Evolutionary conservation across 2,113 vertebrate species (phyloP), one percentile per base, ranked within the genome.

Genomic region (Anthoscopus minutus): DNA sequence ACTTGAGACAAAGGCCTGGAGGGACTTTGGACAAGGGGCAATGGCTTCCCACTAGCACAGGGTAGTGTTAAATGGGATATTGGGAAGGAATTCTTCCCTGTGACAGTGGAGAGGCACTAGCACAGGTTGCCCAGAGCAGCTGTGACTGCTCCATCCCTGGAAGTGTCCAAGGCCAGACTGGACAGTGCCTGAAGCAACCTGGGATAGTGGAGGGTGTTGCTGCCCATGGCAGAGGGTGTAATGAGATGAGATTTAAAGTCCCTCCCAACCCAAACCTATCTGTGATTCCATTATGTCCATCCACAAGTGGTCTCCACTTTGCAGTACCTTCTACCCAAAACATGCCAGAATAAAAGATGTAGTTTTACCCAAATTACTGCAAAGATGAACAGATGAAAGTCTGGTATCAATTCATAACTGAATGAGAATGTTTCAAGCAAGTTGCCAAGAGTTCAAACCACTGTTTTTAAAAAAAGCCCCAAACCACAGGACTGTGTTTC

Each of bases 201-300:
- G 66, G 31, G 1, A 0, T 4, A 15, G 35, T 25, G 56, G 16
- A 12, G 0, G 7, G 13, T 21, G 40, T 15, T 1, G 0, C 40
- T 64, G 25, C 35, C 13, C 35, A 35, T 15, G 57, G 42, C 25
- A 72, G 42, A 31, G 33, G 5, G 31, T 48, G 8, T 25, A 22
- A 72, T 27, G 13, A 22, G 42, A 65, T 13, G 18, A 33, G 6
- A 4, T 64, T 72, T 28, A 65, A 57, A 14, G 31, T 42, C 22
- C 35, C 35, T 64, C 50, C 14, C 35, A 64, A 50, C 25, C 24
- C 50, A 88, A 64, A 80, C 22, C 37, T 6, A 2, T 44, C 31
- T 42, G 42, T 35, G 58, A 65, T 37, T 57, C 58, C 44, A 35
- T 19, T 35, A 79, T 38, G 15, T 50, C 62, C 3, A 1, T 22